Percentiles rank a stretch among this genome's conserved stretches.
Evolutionary conservation across 64 coral and sea anemone genomes (phyloP).

Genomic region (Hydrozoanthus tunicans): DNA sequence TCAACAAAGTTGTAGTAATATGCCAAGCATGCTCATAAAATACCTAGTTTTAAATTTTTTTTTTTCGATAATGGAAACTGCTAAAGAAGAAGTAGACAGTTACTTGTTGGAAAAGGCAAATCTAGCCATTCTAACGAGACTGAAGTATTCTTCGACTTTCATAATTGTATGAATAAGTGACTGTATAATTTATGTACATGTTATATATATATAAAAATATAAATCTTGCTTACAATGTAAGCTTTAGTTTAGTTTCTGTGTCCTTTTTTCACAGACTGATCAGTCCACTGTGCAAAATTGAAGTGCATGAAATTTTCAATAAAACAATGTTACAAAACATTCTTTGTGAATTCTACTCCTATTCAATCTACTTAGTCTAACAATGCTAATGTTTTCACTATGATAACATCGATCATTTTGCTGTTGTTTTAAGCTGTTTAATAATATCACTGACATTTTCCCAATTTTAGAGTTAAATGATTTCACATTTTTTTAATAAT

Average conservation of each 20-base stretch:
- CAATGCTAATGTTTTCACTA: neutral
- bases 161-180: neutral
- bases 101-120: neutral
- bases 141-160: neutral
- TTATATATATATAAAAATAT: neutral
- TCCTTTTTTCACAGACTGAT: neutral
- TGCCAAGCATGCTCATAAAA: conserved; percentile 12
- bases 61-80: neutral
- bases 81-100: neutral
- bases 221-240: conserved; percentile 39
- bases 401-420: neutral
- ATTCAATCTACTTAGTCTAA: too few species aligned
- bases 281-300: neutral
- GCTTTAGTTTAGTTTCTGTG: conserved; percentile 26
- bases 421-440: neutral
- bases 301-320: conserved; percentile 40
- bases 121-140: neutral
- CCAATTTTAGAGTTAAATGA: neutral
- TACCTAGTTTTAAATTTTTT: neutral
- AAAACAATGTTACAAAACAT: neutral
- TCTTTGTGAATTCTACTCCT: neutral
- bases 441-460: neutral
- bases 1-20: neutral
- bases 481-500: neutral
- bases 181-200: conserved; percentile 15